Evolutionary conservation across 1,140 invertebrate species (phyloP).

Genomic region (Anoplolepis gracilipes): DNA sequence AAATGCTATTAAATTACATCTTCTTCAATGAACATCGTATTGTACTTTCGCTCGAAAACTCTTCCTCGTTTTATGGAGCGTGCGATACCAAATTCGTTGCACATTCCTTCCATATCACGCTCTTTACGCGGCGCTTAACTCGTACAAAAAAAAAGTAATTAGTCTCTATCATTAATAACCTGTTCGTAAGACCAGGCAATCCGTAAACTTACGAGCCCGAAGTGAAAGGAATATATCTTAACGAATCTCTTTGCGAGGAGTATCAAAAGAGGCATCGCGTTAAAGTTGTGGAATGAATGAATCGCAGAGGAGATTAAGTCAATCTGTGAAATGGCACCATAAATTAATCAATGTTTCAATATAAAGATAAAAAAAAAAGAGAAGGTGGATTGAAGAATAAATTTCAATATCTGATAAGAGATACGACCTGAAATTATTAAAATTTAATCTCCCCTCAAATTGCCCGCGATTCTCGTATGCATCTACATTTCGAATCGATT

Average conservation of each 20-base stretch:
- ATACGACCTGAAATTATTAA: neutral
- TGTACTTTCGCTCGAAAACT: slow-evolving; percentile 47
- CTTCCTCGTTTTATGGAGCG: slow-evolving; percentile 49
- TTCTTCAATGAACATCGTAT: slow-evolving; percentile 17
- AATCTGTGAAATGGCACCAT: no score
- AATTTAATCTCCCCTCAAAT: neutral
- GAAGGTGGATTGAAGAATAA: neutral
- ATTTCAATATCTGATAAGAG: neutral
- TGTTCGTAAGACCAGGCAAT: neutral
- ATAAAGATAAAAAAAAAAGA: no score
- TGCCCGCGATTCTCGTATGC: neutral
- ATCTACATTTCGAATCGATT: neutral
- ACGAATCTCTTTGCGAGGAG: slow-evolving; percentile 23
- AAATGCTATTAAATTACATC: slow-evolving; percentile 53
- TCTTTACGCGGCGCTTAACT: neutral
- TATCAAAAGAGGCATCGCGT: slow-evolving; percentile 8
- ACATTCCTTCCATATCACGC: neutral
- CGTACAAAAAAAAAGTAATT: neutral
- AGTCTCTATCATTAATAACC: slow-evolving; percentile 18
- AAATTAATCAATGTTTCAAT: no score
- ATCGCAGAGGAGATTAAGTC: slow-evolving; percentile 14
- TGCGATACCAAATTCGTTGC: slow-evolving; percentile 17
- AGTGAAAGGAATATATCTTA: slow-evolving; percentile 32
- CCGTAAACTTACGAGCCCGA: neutral
- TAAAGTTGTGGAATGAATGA: slow-evolving; percentile 14